Base-by-base conservation (phyloP, 2,113 vertebrate genomes). In the Mellivora capensis region DNA sequence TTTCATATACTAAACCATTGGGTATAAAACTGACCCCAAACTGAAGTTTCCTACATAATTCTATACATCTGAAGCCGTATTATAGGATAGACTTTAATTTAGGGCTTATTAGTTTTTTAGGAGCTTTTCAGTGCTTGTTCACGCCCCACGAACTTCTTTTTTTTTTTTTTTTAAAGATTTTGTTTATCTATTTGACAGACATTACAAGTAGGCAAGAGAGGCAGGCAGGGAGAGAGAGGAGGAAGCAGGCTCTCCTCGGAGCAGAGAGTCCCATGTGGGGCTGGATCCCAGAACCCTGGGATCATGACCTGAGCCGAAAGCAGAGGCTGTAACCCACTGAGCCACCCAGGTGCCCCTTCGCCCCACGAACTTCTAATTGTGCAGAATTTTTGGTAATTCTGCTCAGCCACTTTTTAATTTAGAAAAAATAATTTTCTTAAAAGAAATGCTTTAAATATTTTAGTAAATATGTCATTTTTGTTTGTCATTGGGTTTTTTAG, bases 401-500 rank as follows among this genome's bases (percentile, higher is more conserved):
- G 25, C 37, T 74, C 25, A 95, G 59, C 39, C 6, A 44, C 47
- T 87, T 92, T 91, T 90, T 71, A 94, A 88, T 89, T 82, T 93
- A 87, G 37, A 39, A 90, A 80, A 79, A 42, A 77, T 7, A n/a
- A 10, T 64, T 44, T n/a, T 54, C 49, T 47, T 15, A 71, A 20
- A 84, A 91, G 23, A 91, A 69, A 49, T 64, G 25, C 27, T 87
- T 81, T 49, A 94, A 94, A 59, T 90, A n/a, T 74, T 96, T 96
- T 77, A 96, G 49, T 1, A 29, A 94, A 44, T 93, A 76, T 42
- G 8, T 25, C 54, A 31, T 67, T 81, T 87, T 92, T 44, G 4
- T 81, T 83, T 59, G 54, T 90, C 27, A 39, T 88, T 7, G 31
- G 42, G 12, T 5, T 59, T 34, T 94, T 84, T 85, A 62, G 74